These are phyloP conservation scores for Drosophila yooni DNA, from an alignment of 2,888 invertebrate genomes.

Conservation along the genomic window DNA sequence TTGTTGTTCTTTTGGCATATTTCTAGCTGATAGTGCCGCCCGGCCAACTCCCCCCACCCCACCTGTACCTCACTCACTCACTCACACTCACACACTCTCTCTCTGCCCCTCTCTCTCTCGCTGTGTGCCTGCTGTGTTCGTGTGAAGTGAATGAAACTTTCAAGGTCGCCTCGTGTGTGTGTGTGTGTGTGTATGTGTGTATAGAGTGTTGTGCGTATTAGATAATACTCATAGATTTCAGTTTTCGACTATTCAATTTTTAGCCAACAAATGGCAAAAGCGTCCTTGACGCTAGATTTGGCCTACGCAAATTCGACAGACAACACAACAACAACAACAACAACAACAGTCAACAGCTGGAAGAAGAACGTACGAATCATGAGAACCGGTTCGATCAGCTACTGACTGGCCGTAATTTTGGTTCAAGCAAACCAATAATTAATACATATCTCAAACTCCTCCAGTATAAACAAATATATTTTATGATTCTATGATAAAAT, in stretches of 20 bases:
- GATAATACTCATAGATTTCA: slow-evolving; percentile 70
- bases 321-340: not conserved
- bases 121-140: slow-evolving; percentile 31
- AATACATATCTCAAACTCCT: not conserved
- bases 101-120: no score
- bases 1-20: slow-evolving; percentile 65
- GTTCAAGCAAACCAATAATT: not conserved
- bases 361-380: not conserved
- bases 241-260: slow-evolving; percentile 43
- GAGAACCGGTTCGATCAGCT: slow-evolving; percentile 21
- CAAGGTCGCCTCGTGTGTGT: slow-evolving; percentile 69
- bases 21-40: slow-evolving; percentile 74
- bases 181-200: not conserved
- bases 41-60: slow-evolving; percentile 7
- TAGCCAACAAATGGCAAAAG: slow-evolving; percentile 19
- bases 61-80: not conserved
- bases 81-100: not conserved
- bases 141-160: slow-evolving; percentile 81
- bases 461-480: not conserved
- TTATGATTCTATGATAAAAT: not conserved
- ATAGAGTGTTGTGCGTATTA: slow-evolving; percentile 61
- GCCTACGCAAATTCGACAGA: slow-evolving; percentile 8
- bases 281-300: slow-evolving; percentile 42
- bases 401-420: not conserved
- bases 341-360: not conserved